phyloP scores from a whole-genome alignment of 2,797 vertebrate genomes.

The Cheirogaleus major region DNA sequence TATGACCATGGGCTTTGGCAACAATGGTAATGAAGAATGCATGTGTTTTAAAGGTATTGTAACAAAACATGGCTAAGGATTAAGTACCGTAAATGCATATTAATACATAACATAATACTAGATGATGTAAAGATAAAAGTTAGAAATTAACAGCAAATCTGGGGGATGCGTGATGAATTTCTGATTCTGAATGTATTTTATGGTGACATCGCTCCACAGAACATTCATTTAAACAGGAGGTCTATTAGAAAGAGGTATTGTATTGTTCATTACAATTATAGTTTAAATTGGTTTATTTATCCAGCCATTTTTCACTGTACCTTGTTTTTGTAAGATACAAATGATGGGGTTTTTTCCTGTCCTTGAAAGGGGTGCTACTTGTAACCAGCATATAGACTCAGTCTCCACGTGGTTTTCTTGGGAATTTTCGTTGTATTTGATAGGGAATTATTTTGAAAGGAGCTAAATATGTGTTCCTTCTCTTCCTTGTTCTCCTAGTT shows the following conservation, averaged over 20 bases:
- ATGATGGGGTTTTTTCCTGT: neutral
- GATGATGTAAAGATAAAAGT: neutral
- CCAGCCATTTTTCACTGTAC: neutral
- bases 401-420: neutral
- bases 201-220: neutral
- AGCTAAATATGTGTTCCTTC: neutral
- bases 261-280: constrained; percentile 6
- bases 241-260: constrained; percentile 30
- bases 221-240: neutral
- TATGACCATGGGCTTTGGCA: neutral
- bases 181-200: neutral
- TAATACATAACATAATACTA: neutral
- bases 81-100: neutral
- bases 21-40: neutral
- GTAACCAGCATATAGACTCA: neutral
- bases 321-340: neutral
- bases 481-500: neutral
- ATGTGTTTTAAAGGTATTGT: neutral
- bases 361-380: neutral
- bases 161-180: neutral
- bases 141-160: neutral
- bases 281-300: constrained; percentile 40
- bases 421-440: neutral
- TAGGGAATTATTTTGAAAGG: neutral
- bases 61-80: neutral